These are phyloP conservation scores for Heterodera filipjevi DNA, from an alignment of 2,888 invertebrate species.

Conservation along the genomic window DNA sequence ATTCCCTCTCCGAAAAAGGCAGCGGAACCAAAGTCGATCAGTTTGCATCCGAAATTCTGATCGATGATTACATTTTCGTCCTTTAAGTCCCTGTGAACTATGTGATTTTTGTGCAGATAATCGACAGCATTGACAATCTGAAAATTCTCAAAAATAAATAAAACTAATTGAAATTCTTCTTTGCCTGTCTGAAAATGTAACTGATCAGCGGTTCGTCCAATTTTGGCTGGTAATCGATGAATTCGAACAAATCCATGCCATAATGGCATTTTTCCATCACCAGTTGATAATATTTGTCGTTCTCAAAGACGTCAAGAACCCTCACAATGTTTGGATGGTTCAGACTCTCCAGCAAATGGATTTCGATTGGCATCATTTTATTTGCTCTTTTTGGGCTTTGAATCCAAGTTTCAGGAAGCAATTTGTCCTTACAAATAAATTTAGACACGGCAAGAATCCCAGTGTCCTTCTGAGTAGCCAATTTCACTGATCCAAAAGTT, in stretches of 20 bases:
- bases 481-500: constrained; percentile 77
- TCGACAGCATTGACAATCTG: constrained; percentile 76
- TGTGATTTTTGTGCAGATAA: constrained; percentile 73
- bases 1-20: constrained; percentile 72
- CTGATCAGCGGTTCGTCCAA: constrained; percentile 75
- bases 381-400: constrained; percentile 59
- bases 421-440: constrained; percentile 75
- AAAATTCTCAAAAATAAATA: constrained; percentile 38
- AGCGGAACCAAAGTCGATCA: constrained; percentile 80
- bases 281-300: constrained; percentile 76
- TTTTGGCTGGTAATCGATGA: constrained; percentile 75
- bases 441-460: constrained; percentile 75
- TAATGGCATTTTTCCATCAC: constrained; percentile 80
- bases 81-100: constrained; percentile 76
- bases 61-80: constrained; percentile 80
- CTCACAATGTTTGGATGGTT: constrained; percentile 75
- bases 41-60: constrained; percentile 75
- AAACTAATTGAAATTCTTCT: no score
- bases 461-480: constrained; percentile 74
- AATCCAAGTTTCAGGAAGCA: constrained; percentile 75
- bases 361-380: constrained; percentile 72
- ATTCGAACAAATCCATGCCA: constrained; percentile 80
- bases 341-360: constrained; percentile 73
- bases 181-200: constrained; percentile 77
- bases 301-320: constrained; percentile 75